Percentiles rank a stretch among this genome's conserved stretches.
Evolutionary conservation across 2,888 invertebrate genomes (phyloP).

Genomic region (Tiliacea aurago): DNA sequence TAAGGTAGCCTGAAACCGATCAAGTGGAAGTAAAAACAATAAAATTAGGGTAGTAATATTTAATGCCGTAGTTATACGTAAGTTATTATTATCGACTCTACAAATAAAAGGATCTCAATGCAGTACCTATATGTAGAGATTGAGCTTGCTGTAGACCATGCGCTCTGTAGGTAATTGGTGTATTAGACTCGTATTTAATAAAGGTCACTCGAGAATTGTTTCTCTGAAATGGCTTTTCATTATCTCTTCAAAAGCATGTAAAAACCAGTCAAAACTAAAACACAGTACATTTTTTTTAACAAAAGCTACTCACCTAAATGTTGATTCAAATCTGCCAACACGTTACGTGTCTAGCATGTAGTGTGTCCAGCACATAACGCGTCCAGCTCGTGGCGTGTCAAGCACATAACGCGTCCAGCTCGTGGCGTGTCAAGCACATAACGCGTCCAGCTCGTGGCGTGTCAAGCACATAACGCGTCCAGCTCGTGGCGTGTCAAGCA

Average conservation of each 20-base stretch:
- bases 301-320: background rate
- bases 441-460: no score
- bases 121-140: constrained; percentile 33
- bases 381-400: no score
- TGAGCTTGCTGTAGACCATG: constrained; percentile 23
- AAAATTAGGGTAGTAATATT: constrained; percentile 43
- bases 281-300: background rate
- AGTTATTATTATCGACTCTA: constrained; percentile 38
- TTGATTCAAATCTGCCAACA: background rate
- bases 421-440: background rate
- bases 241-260: background rate
- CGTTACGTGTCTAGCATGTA: no score
- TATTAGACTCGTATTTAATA: constrained; percentile 22
- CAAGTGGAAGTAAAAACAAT: constrained; percentile 12
- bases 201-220: constrained; percentile 12
- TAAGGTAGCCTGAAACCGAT: constrained; percentile 22
- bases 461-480: no score
- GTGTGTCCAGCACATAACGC: background rate
- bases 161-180: constrained; percentile 4
- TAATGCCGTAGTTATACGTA: constrained; percentile 30
- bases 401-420: no score
- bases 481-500: no score
- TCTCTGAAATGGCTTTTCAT: constrained; percentile 27
- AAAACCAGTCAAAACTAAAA: background rate
- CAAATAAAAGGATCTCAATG: constrained; percentile 55